Conservation (phyloP, 2,888 invertebrate species). For the Drosophila mimetica region DNA sequence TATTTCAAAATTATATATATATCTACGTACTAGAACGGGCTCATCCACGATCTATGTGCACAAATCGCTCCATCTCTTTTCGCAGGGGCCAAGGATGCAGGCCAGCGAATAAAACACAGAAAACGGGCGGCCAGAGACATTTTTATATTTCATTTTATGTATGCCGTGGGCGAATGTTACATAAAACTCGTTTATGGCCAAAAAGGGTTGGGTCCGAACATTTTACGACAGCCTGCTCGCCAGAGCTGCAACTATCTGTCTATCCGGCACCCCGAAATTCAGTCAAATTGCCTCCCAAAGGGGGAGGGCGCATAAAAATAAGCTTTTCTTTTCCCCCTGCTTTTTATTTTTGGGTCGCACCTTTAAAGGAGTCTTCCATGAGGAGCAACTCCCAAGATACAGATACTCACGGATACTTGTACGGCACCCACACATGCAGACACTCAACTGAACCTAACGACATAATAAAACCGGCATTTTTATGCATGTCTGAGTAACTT, state of each 20-base stretch:
- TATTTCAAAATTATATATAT: constrained; percentile 66
- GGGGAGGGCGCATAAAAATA: constrained; percentile 29
- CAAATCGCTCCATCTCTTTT: constrained; percentile 34
- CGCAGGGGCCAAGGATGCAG: constrained; percentile 63
- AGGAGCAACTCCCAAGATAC: constrained; percentile 27
- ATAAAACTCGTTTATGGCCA: constrained; percentile 64
- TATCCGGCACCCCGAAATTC: constrained; percentile 11
- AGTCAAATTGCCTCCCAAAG: constrained; percentile 33
- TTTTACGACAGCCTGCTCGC: constrained; percentile 52
- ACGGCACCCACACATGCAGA: constrained; percentile 27
- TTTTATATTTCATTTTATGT: constrained; percentile 67
- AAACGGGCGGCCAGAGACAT: constrained; percentile 33
- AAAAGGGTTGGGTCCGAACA: constrained; percentile 55
- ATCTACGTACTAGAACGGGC: constrained; percentile 5
- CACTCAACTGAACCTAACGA: constrained; percentile 59
- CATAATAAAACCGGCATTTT: constrained; percentile 80
- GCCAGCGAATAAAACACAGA: constrained; percentile 57
- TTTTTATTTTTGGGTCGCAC: constrained; percentile 11
- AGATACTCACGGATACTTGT: constrained; percentile 1
- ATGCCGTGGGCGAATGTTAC: constrained; percentile 65
- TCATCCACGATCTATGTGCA: constrained; percentile 27
- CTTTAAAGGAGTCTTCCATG: constrained; percentile 9
- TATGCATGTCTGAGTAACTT: constrained; percentile 79
- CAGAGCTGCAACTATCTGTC: constrained; percentile 40
- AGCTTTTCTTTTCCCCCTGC: constrained; percentile 28